A percentile compares a stretch with the other conserved stretches of the same genome.
Conservation (phyloP, 2,888 invertebrate species). For the Pristionchus exspectatus region DNA sequence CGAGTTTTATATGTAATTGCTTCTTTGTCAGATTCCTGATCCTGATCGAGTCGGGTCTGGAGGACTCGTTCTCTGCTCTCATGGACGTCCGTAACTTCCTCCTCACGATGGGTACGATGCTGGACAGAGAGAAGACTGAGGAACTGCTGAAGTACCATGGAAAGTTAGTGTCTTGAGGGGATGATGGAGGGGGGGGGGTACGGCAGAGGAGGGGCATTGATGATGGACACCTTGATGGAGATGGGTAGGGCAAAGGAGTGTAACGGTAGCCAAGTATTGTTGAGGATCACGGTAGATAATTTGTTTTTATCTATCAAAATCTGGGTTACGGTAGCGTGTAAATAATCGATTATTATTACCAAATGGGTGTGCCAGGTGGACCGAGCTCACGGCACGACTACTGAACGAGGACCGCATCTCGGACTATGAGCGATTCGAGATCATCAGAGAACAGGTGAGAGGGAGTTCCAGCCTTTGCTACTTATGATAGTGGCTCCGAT, state of each 20-base stretch:
- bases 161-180: neutral
- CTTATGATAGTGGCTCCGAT: neutral
- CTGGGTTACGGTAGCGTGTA: neutral
- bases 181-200: neutral
- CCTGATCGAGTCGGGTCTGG: conserved; percentile 72
- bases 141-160: conserved; percentile 57
- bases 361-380: conserved; percentile 49
- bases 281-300: neutral
- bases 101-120: conserved; percentile 81
- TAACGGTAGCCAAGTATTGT: neutral
- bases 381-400: conserved; percentile 60
- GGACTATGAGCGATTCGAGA: conserved; percentile 70
- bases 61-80: conserved; percentile 84
- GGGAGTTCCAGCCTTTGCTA: neutral
- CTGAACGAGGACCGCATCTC: conserved; percentile 64
- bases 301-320: neutral
- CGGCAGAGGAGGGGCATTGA: neutral
- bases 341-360: neutral
- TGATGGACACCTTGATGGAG: neutral
- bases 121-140: conserved; percentile 55
- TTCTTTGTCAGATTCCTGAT: conserved; percentile 68
- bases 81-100: conserved; percentile 91
- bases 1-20: neutral
- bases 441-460: conserved; percentile 67
- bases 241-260: neutral